Base-by-base conservation (phyloP, 2,797 vertebrate species). In the Alca torda region DNA sequence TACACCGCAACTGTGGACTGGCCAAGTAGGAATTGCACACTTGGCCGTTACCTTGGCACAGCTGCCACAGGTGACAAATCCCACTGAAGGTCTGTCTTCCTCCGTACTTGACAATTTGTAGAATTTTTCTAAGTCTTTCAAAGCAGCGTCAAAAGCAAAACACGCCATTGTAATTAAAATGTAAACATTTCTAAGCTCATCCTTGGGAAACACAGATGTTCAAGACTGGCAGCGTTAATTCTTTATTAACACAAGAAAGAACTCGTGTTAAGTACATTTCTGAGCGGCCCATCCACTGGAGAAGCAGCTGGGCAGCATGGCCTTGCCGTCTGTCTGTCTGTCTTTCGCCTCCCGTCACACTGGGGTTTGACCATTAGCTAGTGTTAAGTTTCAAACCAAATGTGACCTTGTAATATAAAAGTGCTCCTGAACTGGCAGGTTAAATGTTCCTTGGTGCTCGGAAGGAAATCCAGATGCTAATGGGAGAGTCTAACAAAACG, bases 101-200 rank as follows among this genome's bases (percentile, higher is more conserved):
- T 48, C 43, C 19, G 1, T 4, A 35, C 10, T 16, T 0, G 0
- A 8, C 13, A 31, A 57, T 6, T 43, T 46, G 8, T 7, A 50
- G 20, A 61, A 33, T 21, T 69, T 45, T 31, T 15, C 37, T 9
- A 8, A 83, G 12, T 17, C 45, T 5, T 18, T 63, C 30, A 30
- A 41, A 80, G 77, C n/a, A 41, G 39, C 1, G 0, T 6, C 37
- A 16, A 59, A 53, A 53, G 46, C 73, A 26, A 61, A 16, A 7
- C 16, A 51, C 19, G 9, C 7, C 35, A 4, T 0, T 31, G 26
- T 1, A 50, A 79, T 41, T 35, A 60, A 72, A 70, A 31, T 5
- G 6, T 7, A 45, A 15, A 10, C 14, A 7, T 3, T 54, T n/a
- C 67, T 25, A 17, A 64, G 28, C 39, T 74, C 59, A 33, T 33